Conservation (phyloP, 2,888 invertebrate species). For the Gastrophysa polygoni region DNA sequence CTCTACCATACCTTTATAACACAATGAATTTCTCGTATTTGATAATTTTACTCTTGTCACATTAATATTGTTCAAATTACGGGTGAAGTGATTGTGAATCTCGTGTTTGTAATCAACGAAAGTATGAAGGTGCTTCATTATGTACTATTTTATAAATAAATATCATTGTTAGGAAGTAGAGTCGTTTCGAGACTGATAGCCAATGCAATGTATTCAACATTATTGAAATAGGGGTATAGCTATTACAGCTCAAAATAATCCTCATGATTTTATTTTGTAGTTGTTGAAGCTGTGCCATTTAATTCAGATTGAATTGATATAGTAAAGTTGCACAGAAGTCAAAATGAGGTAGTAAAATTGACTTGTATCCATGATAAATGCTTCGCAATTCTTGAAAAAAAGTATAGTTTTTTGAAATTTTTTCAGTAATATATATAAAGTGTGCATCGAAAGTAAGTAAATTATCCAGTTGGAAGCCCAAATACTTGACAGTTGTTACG, state of each 20-base stretch:
- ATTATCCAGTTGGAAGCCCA: slow-evolving; percentile 7
- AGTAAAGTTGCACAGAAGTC: neutral
- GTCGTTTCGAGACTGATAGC: neutral
- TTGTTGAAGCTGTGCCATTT: neutral
- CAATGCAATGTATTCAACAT: neutral
- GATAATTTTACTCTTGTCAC: slow-evolving; percentile 1
- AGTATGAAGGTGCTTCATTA: neutral
- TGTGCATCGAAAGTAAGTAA: slow-evolving; percentile 1
- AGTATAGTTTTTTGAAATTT: slow-evolving; percentile 4
- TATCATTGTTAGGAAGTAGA: neutral
- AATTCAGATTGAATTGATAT: neutral
- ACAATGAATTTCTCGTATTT: slow-evolving; percentile 1
- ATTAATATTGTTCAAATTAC: neutral
- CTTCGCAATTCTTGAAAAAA: slow-evolving; percentile 6
- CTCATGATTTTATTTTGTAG: slow-evolving; percentile 2
- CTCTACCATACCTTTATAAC: slow-evolving; percentile 5
- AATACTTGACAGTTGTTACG: slow-evolving; percentile 1
- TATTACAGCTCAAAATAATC: slow-evolving; percentile 4
- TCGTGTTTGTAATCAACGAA: slow-evolving; percentile 1
- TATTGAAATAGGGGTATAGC: neutral
- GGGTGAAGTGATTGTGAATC: neutral
- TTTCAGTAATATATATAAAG: neutral
- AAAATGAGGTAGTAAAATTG: neutral
- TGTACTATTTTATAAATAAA: slow-evolving; percentile 8
- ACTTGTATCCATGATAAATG: neutral